Conservation (phyloP, 2,888 invertebrate species). For the Polymixis lichenea region DNA sequence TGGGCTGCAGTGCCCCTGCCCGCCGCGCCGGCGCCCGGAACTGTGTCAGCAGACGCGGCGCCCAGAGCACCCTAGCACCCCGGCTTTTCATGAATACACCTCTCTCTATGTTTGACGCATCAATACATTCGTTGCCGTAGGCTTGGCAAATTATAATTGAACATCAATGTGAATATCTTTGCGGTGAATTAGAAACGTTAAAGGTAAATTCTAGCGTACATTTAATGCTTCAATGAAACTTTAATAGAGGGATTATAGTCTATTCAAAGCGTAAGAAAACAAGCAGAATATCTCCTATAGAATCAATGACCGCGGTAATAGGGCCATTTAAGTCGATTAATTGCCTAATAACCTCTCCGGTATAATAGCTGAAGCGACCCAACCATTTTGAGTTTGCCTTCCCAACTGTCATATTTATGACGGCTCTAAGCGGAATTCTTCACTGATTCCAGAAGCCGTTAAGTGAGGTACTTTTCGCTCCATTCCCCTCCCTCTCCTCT, state of each 20-base stretch:
- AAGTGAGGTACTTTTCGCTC: slow-evolving; percentile 68
- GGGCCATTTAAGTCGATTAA: slow-evolving; percentile 49
- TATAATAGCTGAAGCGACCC: slow-evolving; percentile 20
- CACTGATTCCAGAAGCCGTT: slow-evolving; percentile 59
- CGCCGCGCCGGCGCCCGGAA: slow-evolving; percentile 90
- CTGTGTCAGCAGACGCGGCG: slow-evolving; percentile 87
- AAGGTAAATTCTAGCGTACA: slow-evolving; percentile 20
- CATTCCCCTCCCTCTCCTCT: slow-evolving; percentile 46
- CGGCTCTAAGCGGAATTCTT: slow-evolving; percentile 62
- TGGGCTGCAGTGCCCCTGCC: slow-evolving; percentile 81
- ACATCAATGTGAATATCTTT: slow-evolving; percentile 60
- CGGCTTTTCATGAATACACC: slow-evolving; percentile 84
- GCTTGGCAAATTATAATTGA: slow-evolving; percentile 72
- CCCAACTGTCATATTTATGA: slow-evolving; percentile 66
- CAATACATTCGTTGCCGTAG: slow-evolving; percentile 82
- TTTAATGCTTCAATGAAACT: slow-evolving; percentile 17
- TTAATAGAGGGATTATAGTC: slow-evolving; percentile 6
- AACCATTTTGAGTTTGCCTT: slow-evolving; percentile 34
- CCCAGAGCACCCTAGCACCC: slow-evolving; percentile 80
- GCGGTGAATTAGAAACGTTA: slow-evolving; percentile 44
- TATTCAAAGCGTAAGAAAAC: slow-evolving; percentile 29
- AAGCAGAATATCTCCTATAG: slow-evolving; percentile 29
- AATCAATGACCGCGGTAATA: slow-evolving; percentile 46
- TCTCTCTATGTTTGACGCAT: slow-evolving; percentile 81
- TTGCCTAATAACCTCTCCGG: slow-evolving; percentile 50